Conservation (phyloP, 2,113 vertebrate genomes). For the Ciconia maguari region DNA sequence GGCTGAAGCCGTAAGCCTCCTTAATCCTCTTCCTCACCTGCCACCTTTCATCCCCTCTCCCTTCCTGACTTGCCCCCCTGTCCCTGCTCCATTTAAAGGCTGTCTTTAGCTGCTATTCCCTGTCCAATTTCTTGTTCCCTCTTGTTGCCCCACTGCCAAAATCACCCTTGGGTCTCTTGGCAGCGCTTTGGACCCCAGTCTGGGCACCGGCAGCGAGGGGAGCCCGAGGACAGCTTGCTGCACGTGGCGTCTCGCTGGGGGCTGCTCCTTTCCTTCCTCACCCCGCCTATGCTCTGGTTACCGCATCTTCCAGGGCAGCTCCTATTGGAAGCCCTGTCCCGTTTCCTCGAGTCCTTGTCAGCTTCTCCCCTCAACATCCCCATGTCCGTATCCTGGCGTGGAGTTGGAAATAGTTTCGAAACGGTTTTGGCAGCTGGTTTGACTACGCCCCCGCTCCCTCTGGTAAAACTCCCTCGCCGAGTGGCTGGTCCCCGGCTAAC, state of each 20-base stretch:
- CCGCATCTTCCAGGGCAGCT: neutral
- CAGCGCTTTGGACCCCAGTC: neutral
- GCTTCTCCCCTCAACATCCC: neutral
- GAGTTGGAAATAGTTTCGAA: neutral
- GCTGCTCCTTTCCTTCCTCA: neutral
- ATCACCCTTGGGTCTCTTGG: neutral
- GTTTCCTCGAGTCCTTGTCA: neutral
- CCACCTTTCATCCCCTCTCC: neutral
- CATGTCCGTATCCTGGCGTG: fast-evolving
- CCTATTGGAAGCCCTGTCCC: neutral
- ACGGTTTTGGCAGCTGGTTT: neutral
- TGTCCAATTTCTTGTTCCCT: neutral
- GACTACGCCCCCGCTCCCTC: neutral
- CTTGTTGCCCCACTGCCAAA: neutral
- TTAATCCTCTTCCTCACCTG: neutral
- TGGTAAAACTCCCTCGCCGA: fast-evolving
- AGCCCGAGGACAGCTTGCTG: neutral
- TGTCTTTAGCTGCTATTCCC: neutral
- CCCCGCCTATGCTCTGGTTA: neutral
- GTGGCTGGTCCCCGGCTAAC: neutral
- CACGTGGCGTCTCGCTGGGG: neutral
- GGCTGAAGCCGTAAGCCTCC: neutral
- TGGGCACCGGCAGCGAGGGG: neutral
- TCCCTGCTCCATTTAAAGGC: neutral
- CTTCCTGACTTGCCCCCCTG: neutral